These are phyloP conservation scores for Chrysomela aeneicollis DNA, from an alignment of 2,888 invertebrate genomes.

Conservation along the genomic window DNA sequence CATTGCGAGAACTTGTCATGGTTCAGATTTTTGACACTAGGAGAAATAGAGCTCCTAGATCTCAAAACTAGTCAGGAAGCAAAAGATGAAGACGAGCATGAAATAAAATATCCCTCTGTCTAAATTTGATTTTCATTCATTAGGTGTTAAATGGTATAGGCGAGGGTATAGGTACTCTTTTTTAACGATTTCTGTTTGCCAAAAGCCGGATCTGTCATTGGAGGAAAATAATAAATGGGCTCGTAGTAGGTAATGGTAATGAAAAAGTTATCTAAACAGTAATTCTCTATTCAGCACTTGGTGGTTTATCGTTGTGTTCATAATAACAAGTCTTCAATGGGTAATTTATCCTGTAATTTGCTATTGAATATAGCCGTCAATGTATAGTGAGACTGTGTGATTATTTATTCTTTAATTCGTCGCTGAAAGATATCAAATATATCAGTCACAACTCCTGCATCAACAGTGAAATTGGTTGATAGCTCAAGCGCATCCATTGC, in stretches of 20 bases:
- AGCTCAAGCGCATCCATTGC: too few relatives aligned
- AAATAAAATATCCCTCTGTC: too few relatives aligned
- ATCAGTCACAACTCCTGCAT: neutral
- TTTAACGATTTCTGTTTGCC: too few relatives aligned
- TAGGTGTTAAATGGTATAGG: too few relatives aligned
- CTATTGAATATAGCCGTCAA: neutral
- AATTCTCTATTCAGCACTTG: conserved; percentile 29
- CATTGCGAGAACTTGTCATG: too few relatives aligned
- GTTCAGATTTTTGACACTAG: too few relatives aligned
- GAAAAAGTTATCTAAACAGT: conserved; percentile 26
- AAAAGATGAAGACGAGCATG: too few relatives aligned
- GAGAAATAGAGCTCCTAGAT: too few relatives aligned
- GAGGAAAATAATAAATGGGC: neutral
- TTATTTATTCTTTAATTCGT: neutral
- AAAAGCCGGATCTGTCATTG: neutral
- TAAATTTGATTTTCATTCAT: too few relatives aligned
- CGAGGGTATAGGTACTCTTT: too few relatives aligned
- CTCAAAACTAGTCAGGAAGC: too few relatives aligned
- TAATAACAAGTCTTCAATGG: conserved; percentile 14
- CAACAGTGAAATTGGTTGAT: too few relatives aligned
- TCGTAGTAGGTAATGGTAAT: conserved; percentile 10
- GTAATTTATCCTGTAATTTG: neutral
- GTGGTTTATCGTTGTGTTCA: conserved; percentile 24
- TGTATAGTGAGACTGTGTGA: neutral
- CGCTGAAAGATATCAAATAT: neutral